Conservation (phyloP, 2,113 vertebrate genomes). For the Camelus dromedarius region DNA sequence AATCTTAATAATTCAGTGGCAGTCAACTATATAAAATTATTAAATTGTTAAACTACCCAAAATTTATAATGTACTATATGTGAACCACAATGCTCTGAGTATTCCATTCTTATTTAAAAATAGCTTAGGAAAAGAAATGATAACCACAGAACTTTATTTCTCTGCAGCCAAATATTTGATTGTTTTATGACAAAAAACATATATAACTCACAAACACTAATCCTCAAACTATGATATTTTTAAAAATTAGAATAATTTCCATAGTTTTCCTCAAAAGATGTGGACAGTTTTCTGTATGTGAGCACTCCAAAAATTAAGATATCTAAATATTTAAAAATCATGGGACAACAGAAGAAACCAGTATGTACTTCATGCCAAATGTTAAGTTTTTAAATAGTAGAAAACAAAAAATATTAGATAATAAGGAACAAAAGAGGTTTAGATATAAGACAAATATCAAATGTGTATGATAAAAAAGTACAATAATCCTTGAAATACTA, state of each 20-base stretch:
- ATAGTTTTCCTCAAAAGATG: constrained; percentile 27
- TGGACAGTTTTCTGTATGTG: not conserved
- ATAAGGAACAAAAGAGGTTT: constrained; percentile 31
- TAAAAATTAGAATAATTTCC: constrained; percentile 30
- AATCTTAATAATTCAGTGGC: constrained; percentile 40
- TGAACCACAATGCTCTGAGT: constrained; percentile 15
- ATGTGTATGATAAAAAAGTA: not conserved
- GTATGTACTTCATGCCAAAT: constrained; percentile 27
- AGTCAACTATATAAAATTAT: constrained; percentile 55
- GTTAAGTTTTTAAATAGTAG: constrained; percentile 55
- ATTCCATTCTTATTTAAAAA: constrained; percentile 61
- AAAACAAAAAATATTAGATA: constrained; percentile 4
- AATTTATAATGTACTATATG: not conserved
- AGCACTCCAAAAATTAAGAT: constrained; percentile 46
- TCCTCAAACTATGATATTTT: not conserved
- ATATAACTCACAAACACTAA: constrained; percentile 20
- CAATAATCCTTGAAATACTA: constrained; percentile 2
- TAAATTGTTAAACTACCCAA: constrained; percentile 64
- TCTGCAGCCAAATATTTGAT: constrained; percentile 39
- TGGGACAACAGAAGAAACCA: constrained; percentile 7
- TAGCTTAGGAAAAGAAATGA: constrained; percentile 39
- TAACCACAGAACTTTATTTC: constrained; percentile 53
- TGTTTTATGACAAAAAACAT: constrained; percentile 56
- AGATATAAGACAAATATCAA: constrained; percentile 49
- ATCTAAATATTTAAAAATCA: constrained; percentile 65